Percentiles rank a stretch among this genome's conserved stretches.
Evolutionary conservation across 2,888 invertebrate species (phyloP).

Genomic region (Geophilus truncorum): DNA sequence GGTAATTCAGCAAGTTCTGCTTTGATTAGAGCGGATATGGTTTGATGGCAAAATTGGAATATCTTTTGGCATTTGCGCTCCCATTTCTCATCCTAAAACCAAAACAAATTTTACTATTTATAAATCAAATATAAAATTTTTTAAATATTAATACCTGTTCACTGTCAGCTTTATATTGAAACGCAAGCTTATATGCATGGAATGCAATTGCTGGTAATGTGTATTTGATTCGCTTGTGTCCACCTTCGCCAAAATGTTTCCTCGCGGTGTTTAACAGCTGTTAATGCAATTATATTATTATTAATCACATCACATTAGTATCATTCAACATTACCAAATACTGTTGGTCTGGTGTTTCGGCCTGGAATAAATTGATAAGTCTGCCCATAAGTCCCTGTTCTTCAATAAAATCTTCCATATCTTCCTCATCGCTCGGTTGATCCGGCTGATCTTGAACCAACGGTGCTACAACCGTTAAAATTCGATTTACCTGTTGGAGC

Average conservation of each 20-base stretch:
- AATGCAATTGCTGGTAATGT: constrained; percentile 92
- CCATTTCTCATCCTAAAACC: constrained; percentile 83
- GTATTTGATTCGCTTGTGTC: constrained; percentile 77
- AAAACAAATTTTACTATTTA: too few species aligned
- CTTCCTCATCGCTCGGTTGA: constrained; percentile 64
- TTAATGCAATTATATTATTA: background rate
- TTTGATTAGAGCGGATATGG: constrained; percentile 88
- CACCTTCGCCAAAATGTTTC: constrained; percentile 86
- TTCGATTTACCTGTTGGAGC: constrained; percentile 60
- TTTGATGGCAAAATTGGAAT: constrained; percentile 95
- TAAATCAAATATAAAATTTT: too few species aligned
- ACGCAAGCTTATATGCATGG: constrained; percentile 83
- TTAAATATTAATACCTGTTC: constrained; percentile 58
- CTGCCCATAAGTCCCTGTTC: constrained; percentile 82
- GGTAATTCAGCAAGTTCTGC: constrained; percentile 92
- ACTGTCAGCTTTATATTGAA: constrained; percentile 68
- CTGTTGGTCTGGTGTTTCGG: constrained; percentile 57
- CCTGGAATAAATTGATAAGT: constrained; percentile 51
- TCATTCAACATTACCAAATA: constrained; percentile 47
- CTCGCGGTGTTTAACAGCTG: constrained; percentile 81
- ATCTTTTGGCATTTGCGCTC: constrained; percentile 97
- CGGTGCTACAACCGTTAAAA: constrained; percentile 74
- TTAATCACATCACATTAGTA: background rate
- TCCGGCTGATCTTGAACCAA: constrained; percentile 79
- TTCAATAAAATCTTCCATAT: constrained; percentile 92